These are phyloP conservation scores for Erannis defoliaria DNA, from an alignment of 2,888 invertebrate genomes.

Conservation along the genomic window DNA sequence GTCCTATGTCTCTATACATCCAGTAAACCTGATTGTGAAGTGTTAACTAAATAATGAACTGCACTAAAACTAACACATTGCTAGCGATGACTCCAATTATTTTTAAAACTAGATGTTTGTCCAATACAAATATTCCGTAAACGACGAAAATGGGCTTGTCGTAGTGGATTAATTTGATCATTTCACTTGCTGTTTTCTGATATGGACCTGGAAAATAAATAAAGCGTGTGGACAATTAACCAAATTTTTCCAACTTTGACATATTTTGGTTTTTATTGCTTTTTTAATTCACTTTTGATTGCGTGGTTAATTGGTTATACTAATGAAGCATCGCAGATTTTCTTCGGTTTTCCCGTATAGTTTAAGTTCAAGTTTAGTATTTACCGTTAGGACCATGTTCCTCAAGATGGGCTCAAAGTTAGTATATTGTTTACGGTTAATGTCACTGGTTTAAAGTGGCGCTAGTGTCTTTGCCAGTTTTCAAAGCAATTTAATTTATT, in stretches of 20 bases:
- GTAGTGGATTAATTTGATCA: conserved; percentile 51
- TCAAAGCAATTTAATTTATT: too few species aligned
- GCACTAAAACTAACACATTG: conserved; percentile 55
- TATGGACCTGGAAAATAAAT: conserved; percentile 48
- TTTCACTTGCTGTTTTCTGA: conserved; percentile 48
- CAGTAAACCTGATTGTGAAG: neutral
- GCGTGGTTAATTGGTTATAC: too few species aligned
- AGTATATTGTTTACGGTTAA: neutral
- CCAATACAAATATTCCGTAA: conserved; percentile 54
- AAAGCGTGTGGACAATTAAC: too few species aligned
- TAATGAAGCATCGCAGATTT: too few species aligned
- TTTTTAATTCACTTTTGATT: too few species aligned
- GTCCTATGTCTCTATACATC: too few species aligned
- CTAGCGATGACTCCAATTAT: conserved; percentile 56
- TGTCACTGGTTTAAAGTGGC: neutral
- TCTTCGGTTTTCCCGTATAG: too few species aligned
- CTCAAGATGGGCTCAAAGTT: neutral
- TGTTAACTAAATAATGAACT: conserved; percentile 36
- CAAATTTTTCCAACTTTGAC: too few species aligned
- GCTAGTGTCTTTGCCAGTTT: too few species aligned
- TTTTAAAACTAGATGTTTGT: conserved; percentile 47
- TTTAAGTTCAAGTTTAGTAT: too few species aligned
- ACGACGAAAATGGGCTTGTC: conserved; percentile 53
- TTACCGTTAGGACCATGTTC: neutral
- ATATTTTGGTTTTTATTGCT: too few species aligned